phyloP scores from a whole-genome alignment of 2,888 invertebrate species.

The Augochlorella aurata region DNA sequence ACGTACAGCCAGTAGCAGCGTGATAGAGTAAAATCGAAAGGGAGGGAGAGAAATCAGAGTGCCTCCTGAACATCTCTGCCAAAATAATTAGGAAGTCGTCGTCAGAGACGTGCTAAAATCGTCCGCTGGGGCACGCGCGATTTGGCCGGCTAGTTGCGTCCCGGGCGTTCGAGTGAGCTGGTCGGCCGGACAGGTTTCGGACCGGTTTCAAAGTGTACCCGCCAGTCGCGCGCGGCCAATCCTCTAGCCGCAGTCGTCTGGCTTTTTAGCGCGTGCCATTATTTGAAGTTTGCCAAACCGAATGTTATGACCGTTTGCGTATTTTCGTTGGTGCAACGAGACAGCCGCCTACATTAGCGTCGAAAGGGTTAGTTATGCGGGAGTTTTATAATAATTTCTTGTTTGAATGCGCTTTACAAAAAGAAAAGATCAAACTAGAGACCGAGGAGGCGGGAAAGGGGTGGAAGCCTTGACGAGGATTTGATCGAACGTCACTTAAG shows the following conservation, averaged over 20 bases:
- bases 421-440: not conserved
- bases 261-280: slow-evolving; percentile 27
- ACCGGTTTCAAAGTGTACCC: slow-evolving; percentile 56
- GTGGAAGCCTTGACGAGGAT: not conserved
- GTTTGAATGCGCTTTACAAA: not conserved
- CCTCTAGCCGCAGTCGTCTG: slow-evolving; percentile 48
- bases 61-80: slow-evolving; percentile 84
- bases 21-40: slow-evolving; percentile 38
- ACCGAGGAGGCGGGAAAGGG: not conserved
- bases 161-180: slow-evolving; percentile 83
- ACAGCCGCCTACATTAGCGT: slow-evolving; percentile 28
- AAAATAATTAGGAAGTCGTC: slow-evolving; percentile 91
- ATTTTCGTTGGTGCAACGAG: slow-evolving; percentile 6
- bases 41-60: slow-evolving; percentile 53
- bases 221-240: slow-evolving; percentile 62
- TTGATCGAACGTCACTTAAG: not conserved
- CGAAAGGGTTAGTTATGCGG: slow-evolving; percentile 52
- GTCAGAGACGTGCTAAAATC: slow-evolving; percentile 85
- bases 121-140: slow-evolving; percentile 84
- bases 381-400: slow-evolving; percentile 13
- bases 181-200: slow-evolving; percentile 63
- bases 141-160: slow-evolving; percentile 80
- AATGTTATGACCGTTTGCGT: slow-evolving; percentile 45
- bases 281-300: slow-evolving; percentile 1
- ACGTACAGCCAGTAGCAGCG: not conserved